Evolutionary conservation across 64 coral and sea anemone genomes (phyloP).

Genomic region (Cladopsammia gracilis): DNA sequence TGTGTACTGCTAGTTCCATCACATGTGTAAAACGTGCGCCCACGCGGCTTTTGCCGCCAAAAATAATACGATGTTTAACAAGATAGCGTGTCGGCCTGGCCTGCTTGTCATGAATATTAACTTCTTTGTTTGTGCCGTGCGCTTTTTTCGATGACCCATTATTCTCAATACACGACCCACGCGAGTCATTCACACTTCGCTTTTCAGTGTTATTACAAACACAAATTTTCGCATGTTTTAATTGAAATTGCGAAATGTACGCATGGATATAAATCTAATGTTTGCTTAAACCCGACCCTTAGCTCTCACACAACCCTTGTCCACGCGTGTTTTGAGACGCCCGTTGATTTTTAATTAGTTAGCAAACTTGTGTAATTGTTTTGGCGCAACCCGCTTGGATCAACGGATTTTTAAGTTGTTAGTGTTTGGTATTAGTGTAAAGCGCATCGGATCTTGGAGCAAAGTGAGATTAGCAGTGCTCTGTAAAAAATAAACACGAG

Average conservation of each 20-base stretch:
- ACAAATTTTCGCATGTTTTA: not conserved
- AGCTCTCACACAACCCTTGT: not conserved
- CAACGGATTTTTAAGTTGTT: not conserved
- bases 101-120: constrained; percentile 63
- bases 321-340: not conserved
- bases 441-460: not conserved
- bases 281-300: not conserved
- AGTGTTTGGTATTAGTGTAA: not conserved
- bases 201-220: constrained; percentile 23
- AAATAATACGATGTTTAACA: constrained; percentile 79
- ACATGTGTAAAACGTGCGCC: constrained; percentile 62
- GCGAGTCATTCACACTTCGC: constrained; percentile 61
- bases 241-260: not conserved
- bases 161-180: constrained; percentile 53
- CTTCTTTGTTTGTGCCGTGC: constrained; percentile 44
- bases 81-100: constrained; percentile 75
- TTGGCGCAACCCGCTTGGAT: not conserved
- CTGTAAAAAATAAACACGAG: constrained; percentile 10
- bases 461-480: not conserved
- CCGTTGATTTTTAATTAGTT: constrained; percentile 36
- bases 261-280: not conserved
- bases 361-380: not conserved
- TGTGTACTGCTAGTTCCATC: constrained; percentile 47
- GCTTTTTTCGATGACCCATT: constrained; percentile 61
- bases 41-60: constrained; percentile 71